Base-by-base conservation (phyloP, 2,113 vertebrate species). In the Pogona vitticeps region DNA sequence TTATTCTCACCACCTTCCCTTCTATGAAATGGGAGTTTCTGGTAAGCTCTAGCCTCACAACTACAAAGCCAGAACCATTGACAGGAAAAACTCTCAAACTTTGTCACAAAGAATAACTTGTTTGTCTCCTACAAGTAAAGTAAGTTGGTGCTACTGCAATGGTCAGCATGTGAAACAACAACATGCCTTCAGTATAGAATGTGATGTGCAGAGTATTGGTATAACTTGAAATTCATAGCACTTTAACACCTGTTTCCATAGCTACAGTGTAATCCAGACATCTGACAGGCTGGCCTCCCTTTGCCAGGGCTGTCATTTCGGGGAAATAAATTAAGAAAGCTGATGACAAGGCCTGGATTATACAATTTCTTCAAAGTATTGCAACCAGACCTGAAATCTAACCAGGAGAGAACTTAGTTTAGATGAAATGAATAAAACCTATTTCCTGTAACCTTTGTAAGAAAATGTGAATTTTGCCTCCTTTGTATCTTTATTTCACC, bases 181-280 rank as follows among this genome's bases (percentile, higher is more conserved):
- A 94, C 93, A 90, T 90, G 90, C 93, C 81, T 73, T 94, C 94
- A 86, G 80, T 80, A 93, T 56, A 93, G 95, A 95, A 96, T 13
- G 80, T 93, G 80, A 96, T 95, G 95, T 95, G 94, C 91, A 93
- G 95, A 94, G 93, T 94, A 96, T 93, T 95, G 90, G 89, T 91
- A 93, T 95, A 96, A 96, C 96, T 96, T 97, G 95, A 96, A 97
- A 96, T 97, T 96, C 96, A 93, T 94, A 94, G 94, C 92, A 95
- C 94, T 95, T 96, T 97, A 97, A 97, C 96, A 97, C 95, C 95
- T 96, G 96, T 97, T 97, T 97, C 97, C 96, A 97, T 97, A 97
- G 97, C 94, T 97, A 97, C 97, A 91, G 94, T 91, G 96, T 96
- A 96, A 97, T 96, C 95, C 95, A 97, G 96, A 96, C 94, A 97